A percentile compares a stretch with the other conserved stretches of the same genome.
Conservation (phyloP, 1,140 invertebrate species). For the Bombus pyrosoma region DNA sequence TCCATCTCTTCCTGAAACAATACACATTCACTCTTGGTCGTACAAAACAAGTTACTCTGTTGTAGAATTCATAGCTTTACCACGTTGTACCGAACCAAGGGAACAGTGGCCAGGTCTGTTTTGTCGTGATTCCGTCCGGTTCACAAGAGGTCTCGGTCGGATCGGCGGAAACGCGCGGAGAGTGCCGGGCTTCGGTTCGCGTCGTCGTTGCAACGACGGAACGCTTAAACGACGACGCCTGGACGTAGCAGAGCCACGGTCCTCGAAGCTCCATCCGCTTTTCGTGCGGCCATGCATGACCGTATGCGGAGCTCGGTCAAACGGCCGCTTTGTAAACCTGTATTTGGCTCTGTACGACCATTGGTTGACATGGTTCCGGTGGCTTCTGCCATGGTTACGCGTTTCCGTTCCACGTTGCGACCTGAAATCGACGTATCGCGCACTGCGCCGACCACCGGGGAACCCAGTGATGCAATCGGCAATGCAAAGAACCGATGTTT, state of each 20-base stretch:
- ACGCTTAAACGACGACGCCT: constrained; percentile 15
- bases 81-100: too few relatives aligned
- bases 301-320: constrained; percentile 65
- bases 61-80: not conserved
- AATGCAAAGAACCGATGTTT: constrained; percentile 2
- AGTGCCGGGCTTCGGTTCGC: constrained; percentile 16
- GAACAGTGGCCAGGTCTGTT: not conserved
- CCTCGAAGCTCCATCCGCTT: constrained; percentile 44
- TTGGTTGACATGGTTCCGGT: constrained; percentile 63
- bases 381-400: constrained; percentile 58
- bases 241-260: constrained; percentile 7
- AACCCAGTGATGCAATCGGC: not conserved
- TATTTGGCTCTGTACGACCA: constrained; percentile 58
- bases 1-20: not conserved
- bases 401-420: constrained; percentile 47
- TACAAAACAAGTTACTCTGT: not conserved
- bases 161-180: constrained; percentile 14
- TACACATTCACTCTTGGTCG: not conserved
- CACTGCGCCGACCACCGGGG: not conserved
- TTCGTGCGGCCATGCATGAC: constrained; percentile 63
- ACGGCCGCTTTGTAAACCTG: constrained; percentile 71
- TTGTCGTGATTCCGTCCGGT: constrained; percentile 11
- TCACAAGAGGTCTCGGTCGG: constrained; percentile 12
- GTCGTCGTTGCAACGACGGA: constrained; percentile 2
- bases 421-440: constrained; percentile 45